These are phyloP conservation scores for Drosophila trapezifrons DNA, from an alignment of 1,140 invertebrate genomes.

Conservation along the genomic window DNA sequence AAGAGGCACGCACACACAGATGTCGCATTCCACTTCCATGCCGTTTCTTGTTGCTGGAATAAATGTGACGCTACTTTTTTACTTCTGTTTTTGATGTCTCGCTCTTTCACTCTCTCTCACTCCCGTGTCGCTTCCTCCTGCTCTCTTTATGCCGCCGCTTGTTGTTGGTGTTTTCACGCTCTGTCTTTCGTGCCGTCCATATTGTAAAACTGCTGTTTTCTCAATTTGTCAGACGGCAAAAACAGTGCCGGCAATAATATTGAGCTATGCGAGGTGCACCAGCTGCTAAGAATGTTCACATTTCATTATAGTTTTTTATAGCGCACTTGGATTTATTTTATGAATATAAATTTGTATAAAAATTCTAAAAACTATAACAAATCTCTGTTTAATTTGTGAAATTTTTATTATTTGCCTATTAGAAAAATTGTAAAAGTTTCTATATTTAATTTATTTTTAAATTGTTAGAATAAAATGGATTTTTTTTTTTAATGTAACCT, in stretches of 20 bases:
- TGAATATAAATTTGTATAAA: no score
- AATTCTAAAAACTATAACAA: no score
- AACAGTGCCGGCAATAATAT: slow-evolving; percentile 58
- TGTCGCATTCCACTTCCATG: slow-evolving; percentile 62
- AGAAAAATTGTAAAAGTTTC: background rate
- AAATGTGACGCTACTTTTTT: slow-evolving; percentile 76
- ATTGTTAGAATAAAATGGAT: background rate
- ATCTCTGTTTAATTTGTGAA: no score
- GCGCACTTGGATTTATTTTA: no score
- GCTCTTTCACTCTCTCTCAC: slow-evolving; percentile 22
- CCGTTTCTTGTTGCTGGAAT: slow-evolving; percentile 68
- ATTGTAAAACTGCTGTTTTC: slow-evolving; percentile 76
- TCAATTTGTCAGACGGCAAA: slow-evolving; percentile 43
- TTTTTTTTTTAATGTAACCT: background rate
- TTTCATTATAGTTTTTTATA: no score
- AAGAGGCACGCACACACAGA: slow-evolving; percentile 31
- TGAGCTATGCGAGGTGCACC: background rate
- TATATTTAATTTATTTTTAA: background rate
- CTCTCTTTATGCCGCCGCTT: slow-evolving; percentile 21
- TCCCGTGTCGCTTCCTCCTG: slow-evolving; percentile 11
- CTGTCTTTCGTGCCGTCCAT: slow-evolving; percentile 54
- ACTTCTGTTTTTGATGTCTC: slow-evolving; percentile 13
- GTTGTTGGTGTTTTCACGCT: slow-evolving; percentile 46
- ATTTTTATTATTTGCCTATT: no score
- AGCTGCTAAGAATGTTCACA: slow-evolving; percentile 9